Base-by-base conservation (phyloP, 2,797 vertebrate genomes). In the Dromococcyx pavoninus region DNA sequence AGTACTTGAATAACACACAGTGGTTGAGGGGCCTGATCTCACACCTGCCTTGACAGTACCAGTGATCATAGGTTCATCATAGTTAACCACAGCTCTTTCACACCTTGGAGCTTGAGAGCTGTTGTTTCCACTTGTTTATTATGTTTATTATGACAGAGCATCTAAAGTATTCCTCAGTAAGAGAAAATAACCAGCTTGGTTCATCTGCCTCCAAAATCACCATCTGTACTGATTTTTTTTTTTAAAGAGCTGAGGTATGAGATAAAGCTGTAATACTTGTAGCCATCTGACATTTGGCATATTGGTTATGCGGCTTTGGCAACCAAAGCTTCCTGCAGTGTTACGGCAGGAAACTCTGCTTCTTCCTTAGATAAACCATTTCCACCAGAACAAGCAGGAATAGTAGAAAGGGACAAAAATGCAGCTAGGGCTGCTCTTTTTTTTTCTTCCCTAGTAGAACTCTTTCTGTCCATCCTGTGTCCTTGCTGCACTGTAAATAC, bases 1-100 rank as follows among this genome's bases (percentile, higher is more conserved):
- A 0, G 35, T 32, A 41, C 56, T 19, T 33, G 22, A 21, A 0
- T 8, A 39, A 10, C 6, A 5, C 19, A 15, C 28, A 2, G 43
- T 66, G 75, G 7, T 71, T 44, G 6, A 5, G 41, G 5, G 67
- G 48, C 39, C 76, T 37, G 39, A 10, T 76, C 23, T 3, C 78
- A 39, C 50, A 27, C 9, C 28, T 44, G 65, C 39, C 54, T 10
- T 48, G 66, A 11, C 41, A 32, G n/a, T 32, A 18, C 51, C 46
- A 13, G 44, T 32, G 23, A 12, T 22, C 57, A 39, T 65, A n/a
- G n/a, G 9, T 33, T 85, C 28, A 4, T n/a, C 67, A 13, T 13
- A 53, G 21, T 27, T 35, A 53, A 27, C 71, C 57, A 39, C n/a
- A 9, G 25, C 53, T 39, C 30, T 61, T n/a, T 11, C 28, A n/a